Conservation (phyloP, 2,797 vertebrate species). For the Sebastes ruberrimus region DNA sequence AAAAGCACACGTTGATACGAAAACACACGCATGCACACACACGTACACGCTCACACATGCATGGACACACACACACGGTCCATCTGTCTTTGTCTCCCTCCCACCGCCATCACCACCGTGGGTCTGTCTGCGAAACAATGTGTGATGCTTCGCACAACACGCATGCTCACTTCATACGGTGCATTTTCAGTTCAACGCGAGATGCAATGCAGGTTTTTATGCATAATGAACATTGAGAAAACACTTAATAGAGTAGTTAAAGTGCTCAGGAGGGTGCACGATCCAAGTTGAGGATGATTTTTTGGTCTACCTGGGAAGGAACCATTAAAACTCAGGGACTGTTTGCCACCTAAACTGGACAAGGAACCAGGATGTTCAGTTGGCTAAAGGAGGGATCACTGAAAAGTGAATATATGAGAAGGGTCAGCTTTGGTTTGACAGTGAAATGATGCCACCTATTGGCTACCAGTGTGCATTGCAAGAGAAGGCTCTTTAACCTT, state of each 20-base stretch:
- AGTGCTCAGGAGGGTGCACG: not conserved
- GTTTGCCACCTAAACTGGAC: not conserved
- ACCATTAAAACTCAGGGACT: not conserved
- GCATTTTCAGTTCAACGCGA: not conserved
- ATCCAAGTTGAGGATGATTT: not conserved
- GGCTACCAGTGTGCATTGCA: constrained; percentile 16
- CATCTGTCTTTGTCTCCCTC: constrained; percentile 66
- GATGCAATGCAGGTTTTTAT: not conserved
- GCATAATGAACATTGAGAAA: not conserved
- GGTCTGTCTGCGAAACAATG: constrained; percentile 60
- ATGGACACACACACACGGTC: constrained; percentile 34
- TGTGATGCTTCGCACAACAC: constrained; percentile 30
- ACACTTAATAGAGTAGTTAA: not conserved
- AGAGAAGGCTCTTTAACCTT: not conserved
- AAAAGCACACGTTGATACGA: constrained; percentile 28
- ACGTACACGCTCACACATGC: not conserved
- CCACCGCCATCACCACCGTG: constrained; percentile 49
- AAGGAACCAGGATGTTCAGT: constrained; percentile 12
- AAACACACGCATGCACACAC: not conserved
- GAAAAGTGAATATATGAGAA: not conserved
- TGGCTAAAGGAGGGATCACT: not conserved
- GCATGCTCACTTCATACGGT: constrained; percentile 24
- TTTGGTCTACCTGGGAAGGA: not conserved
- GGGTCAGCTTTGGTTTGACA: not conserved
- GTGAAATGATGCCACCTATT: constrained; percentile 41